These are phyloP conservation scores for Nestor notabilis DNA, from an alignment of 2,113 vertebrate genomes.

Conservation along the genomic window DNA sequence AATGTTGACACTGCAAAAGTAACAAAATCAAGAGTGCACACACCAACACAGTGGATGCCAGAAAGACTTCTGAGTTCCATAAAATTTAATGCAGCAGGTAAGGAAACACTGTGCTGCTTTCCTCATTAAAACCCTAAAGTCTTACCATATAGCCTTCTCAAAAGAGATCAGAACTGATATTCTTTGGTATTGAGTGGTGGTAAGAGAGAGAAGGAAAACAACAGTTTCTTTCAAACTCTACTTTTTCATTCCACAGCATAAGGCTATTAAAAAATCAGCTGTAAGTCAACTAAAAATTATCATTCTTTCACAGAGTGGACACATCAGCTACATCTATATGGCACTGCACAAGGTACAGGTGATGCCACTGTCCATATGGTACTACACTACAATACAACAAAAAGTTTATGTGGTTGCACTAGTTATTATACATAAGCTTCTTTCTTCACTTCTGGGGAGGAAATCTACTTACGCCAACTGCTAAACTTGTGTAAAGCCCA, in stretches of 20 bases:
- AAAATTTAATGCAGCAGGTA: not conserved
- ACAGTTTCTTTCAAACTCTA: not conserved
- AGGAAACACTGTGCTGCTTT: not conserved
- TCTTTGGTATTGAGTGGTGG: not conserved
- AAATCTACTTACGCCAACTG: not conserved
- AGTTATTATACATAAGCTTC: not conserved
- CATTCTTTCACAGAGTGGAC: not conserved
- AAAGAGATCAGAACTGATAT: not conserved
- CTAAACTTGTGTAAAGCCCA: not conserved
- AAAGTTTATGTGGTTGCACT: not conserved
- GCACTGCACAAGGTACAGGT: not conserved
- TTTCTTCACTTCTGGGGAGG: not conserved
- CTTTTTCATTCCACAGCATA: not conserved
- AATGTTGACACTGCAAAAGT: not conserved
- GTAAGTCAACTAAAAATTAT: not conserved
- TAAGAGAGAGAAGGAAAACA: not conserved
- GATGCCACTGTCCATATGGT: not conserved
- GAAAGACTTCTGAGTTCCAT: not conserved
- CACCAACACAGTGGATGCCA: not conserved
- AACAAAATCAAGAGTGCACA: not conserved
- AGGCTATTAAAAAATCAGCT: not conserved
- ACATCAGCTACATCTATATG: not conserved
- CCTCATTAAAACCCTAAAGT: not conserved
- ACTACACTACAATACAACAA: not conserved
- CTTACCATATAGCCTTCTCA: not conserved